A percentile compares a stretch with the other conserved stretches of the same genome.
Evolutionary conservation across 2,113 vertebrate species (phyloP).

Genomic region (Tretioscincus oriximinensis): DNA sequence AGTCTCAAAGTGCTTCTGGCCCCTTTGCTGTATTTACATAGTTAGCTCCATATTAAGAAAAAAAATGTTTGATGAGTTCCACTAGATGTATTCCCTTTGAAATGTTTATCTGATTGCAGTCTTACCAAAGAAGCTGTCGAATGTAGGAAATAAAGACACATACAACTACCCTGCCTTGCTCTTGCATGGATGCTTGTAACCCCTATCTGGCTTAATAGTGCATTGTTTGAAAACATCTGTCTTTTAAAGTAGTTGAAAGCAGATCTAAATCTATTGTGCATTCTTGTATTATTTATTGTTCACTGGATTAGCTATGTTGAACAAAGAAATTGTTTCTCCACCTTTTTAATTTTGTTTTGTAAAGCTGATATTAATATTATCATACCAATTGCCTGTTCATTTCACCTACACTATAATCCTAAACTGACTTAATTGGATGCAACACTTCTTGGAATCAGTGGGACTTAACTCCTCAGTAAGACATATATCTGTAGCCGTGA

Average conservation of each 20-base stretch:
- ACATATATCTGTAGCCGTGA: background rate
- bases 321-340: background rate
- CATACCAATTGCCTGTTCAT: background rate
- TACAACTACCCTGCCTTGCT: background rate
- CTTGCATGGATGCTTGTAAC: background rate
- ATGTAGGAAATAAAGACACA: background rate
- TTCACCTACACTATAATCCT: too few relatives aligned
- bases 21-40: background rate
- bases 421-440: too few relatives aligned
- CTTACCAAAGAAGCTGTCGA: background rate
- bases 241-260: background rate
- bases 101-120: background rate
- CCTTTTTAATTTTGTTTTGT: background rate
- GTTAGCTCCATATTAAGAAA: background rate
- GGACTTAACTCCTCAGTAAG: too few relatives aligned
- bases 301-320: background rate
- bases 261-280: background rate
- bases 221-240: background rate
- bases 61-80: background rate
- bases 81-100: background rate
- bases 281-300: constrained; percentile 1
- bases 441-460: too few relatives aligned
- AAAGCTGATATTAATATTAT: background rate
- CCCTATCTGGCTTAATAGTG: background rate
- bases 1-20: too few relatives aligned